Evolutionary conservation across 2,888 invertebrate genomes (phyloP), one percentile per base, ranked within the genome.

Genomic region (Alcis repandata): DNA sequence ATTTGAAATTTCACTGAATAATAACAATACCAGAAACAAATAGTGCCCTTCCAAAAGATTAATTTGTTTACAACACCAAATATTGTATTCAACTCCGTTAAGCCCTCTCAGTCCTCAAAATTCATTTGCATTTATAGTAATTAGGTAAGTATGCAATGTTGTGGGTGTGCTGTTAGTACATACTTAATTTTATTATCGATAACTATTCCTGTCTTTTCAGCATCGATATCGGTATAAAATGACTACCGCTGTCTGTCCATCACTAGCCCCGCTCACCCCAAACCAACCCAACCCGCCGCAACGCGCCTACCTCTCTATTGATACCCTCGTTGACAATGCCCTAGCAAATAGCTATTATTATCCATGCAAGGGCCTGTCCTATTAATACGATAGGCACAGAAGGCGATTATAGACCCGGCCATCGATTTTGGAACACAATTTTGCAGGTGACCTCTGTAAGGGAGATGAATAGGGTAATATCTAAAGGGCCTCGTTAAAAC

Each of bases 341-440:
- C 83, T 80, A 79, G 90, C 91, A 92, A 92, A 92, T 92, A 91
- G 79, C 87, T 82, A 87, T 90, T 91, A 91, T 91, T 87, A 85
- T 83, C 79, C 79, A 80, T 77, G 80, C 82, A 77, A 80, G 81
- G 79, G 79, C 79, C 74, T 63, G 79, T 78, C 82, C 84, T 88
- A 86, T 90, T 89, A 89, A 89, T 85, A 83, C 82, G 79, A 84
- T 83, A 80, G 80, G 80, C 76, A 72, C 71, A 79, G 74, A 79
- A 73, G 67, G 65, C 68, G 70, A 68, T 70, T 73, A 72, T 71
- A 68, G 63, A 53, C 56, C 49, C 58, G 33, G 38, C 59, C 46
- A 43, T 45, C 53, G 58, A 56, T 68, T 67, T 67, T 66, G 54
- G 62, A 41, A 69, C 57, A 60, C 46, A 54, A 63, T 64, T 66